Base-by-base conservation (phyloP, 2,113 vertebrate species). In the Labeo catla region DNA sequence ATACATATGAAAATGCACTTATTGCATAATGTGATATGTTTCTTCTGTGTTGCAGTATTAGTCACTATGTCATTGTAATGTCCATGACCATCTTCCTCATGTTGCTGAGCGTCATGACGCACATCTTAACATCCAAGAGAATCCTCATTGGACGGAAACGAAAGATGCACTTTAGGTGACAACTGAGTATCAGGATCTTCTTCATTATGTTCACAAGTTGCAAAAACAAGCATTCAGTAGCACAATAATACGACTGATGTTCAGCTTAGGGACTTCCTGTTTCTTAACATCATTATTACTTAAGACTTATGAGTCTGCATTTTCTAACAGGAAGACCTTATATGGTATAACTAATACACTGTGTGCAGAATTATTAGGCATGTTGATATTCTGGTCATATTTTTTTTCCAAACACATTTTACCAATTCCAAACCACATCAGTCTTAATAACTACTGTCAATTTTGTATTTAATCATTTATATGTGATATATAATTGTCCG, bases 41-140 rank as follows among this genome's bases (percentile, higher is more conserved):
- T 19, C 65, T 16, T 77, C 36, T 92, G 23, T 88, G 15, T 87
- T 88, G 21, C 93, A 98, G 98, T 91, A 99, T 99, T 88, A 99
- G 98, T 89, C 98, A 99, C 90, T 99, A 97, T 8, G 97, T 99
- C 81, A 97, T 99, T 10, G 98, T 98, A 91, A 99, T 99, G 98
- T 97, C 95, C 0, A 94, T 99, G 94, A 97, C 97, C 80, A 99
- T 99, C 91, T 97, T 99, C 86, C 93, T 99, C 89, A 96, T 99
- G 95, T 87, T 99, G 81, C 96, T 99, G 88, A 99, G 96, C 77
- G 92, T 97, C 88, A 88, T 98, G 85, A 97, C 96, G 9, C 97
- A 97, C 89, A 86, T 96, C 70, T 93, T 99, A 83, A 99, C 96
- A 2, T 96, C 97, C 19, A 93, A 89, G 89, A 95, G 94, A 89